Conservation (phyloP, 2,113 vertebrate species). For the Oreochromis spilurus region DNA sequence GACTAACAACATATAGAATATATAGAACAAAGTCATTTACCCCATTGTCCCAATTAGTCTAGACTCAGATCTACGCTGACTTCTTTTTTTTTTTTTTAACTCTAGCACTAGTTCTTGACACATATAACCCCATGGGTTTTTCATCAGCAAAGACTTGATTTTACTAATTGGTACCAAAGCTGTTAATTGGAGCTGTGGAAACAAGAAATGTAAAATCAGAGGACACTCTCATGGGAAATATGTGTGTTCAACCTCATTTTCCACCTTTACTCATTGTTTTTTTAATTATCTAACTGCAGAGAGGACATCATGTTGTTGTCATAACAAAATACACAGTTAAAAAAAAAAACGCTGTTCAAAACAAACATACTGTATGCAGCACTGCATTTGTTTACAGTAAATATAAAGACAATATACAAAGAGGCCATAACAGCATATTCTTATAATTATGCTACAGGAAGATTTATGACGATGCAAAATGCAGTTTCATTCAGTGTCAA, state of each 20-base stretch:
- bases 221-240: conserved; percentile 49
- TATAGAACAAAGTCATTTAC: conserved; percentile 26
- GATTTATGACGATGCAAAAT: not conserved
- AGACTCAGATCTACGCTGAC: not conserved
- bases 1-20: conserved; percentile 7
- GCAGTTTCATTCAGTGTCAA: not conserved
- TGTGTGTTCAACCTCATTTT: conserved; percentile 58
- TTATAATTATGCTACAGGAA: not conserved
- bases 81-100: conserved; percentile 24
- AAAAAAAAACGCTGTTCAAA: not conserved
- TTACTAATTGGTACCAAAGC: conserved; percentile 70
- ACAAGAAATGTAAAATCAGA: conserved; percentile 47
- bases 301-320: conserved; percentile 25
- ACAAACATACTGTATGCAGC: not conserved
- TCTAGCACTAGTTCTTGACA: conserved; percentile 45
- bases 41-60: conserved; percentile 30
- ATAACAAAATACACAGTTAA: conserved; percentile 22
- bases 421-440: not conserved
- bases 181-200: conserved; percentile 69
- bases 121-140: conserved; percentile 51
- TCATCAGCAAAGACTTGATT: conserved; percentile 58
- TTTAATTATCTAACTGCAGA: conserved; percentile 5
- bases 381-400: not conserved
- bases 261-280: conserved; percentile 41
- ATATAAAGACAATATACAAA: not conserved